phyloP scores from a whole-genome alignment of 2,888 invertebrate species.

The Spialia ferax region DNA sequence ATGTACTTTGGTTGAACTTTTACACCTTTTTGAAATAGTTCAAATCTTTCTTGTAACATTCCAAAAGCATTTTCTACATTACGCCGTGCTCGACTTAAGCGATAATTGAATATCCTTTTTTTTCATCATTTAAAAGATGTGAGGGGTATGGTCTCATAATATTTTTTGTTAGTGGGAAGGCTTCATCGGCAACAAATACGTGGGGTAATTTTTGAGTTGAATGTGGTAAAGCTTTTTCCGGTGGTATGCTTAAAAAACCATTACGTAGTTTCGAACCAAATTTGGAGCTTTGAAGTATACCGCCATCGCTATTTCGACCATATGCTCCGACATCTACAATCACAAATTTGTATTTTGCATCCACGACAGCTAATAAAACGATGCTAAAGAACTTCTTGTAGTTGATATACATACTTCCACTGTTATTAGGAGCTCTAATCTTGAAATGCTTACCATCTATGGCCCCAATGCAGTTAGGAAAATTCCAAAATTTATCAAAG shows the following conservation, averaged over 20 bases:
- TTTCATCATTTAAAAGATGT: slow-evolving; percentile 6
- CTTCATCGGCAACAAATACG: slow-evolving; percentile 11
- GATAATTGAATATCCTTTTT: slow-evolving; percentile 27
- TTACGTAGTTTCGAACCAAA: slow-evolving; percentile 20
- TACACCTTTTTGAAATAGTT: not conserved
- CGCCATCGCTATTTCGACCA: slow-evolving; percentile 39
- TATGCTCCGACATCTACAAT: slow-evolving; percentile 42
- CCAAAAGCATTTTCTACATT: slow-evolving; percentile 47
- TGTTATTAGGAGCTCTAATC: slow-evolving; percentile 48
- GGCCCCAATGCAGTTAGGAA: slow-evolving; percentile 13
- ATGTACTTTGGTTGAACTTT: slow-evolving; percentile 1
- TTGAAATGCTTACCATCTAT: slow-evolving; percentile 44
- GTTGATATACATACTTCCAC: slow-evolving; percentile 51
- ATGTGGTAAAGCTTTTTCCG: not conserved
- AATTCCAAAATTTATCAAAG: slow-evolving; percentile 32
- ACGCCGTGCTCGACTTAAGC: slow-evolving; percentile 37
- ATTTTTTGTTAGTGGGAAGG: slow-evolving; percentile 1
- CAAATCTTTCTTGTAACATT: slow-evolving; percentile 22
- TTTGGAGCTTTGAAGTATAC: slow-evolving; percentile 38
- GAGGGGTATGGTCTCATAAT: slow-evolving; percentile 5
- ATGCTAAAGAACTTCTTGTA: slow-evolving; percentile 47
- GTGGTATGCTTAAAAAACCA: not conserved
- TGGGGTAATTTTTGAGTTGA: slow-evolving; percentile 1
- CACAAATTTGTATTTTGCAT: slow-evolving; percentile 40
- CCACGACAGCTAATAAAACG: slow-evolving; percentile 42